Percentiles rank a stretch among this genome's conserved stretches.
Conservation (phyloP, 1,140 invertebrate species). For the Liolophura sinensis region DNA sequence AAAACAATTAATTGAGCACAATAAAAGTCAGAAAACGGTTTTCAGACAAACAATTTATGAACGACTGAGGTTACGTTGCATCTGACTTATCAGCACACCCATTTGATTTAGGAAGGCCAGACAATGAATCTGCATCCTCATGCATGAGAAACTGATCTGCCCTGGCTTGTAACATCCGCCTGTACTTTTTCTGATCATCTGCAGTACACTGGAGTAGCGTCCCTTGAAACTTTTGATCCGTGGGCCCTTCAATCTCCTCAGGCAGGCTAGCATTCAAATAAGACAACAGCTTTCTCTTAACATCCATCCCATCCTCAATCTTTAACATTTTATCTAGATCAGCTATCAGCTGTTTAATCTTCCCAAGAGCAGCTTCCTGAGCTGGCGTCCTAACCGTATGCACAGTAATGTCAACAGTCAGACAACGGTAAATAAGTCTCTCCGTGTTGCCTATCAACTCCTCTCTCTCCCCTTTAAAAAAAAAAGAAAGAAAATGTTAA, state of each 20-base stretch:
- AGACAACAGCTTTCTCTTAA: constrained; percentile 12
- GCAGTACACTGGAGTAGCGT: constrained; percentile 28
- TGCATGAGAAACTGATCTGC: too few relatives aligned
- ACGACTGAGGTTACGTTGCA: too few relatives aligned
- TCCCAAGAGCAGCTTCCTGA: constrained; percentile 25
- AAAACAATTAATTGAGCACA: too few relatives aligned
- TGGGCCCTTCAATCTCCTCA: constrained; percentile 16
- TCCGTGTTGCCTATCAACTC: constrained; percentile 29
- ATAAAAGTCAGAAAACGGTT: too few relatives aligned
- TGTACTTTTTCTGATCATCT: constrained; percentile 31
- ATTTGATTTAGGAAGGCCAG: too few relatives aligned
- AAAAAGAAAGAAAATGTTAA: constrained; percentile 1
- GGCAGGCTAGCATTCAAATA: constrained; percentile 32
- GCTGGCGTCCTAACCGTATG: constrained; percentile 28
- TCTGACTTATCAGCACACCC: too few relatives aligned
- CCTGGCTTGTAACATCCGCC: neutral
- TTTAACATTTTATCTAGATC: constrained; percentile 15
- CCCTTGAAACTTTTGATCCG: constrained; percentile 29
- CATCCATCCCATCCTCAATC: constrained; percentile 3
- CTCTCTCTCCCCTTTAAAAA: constrained; percentile 25
- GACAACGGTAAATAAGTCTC: constrained; percentile 30
- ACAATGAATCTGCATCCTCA: too few relatives aligned
- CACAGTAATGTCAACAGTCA: constrained; percentile 29
- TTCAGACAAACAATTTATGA: too few relatives aligned
- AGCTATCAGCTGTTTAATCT: constrained; percentile 17